Conservation (phyloP, 2,797 vertebrate genomes). For the Phoxinus dragarum region DNA sequence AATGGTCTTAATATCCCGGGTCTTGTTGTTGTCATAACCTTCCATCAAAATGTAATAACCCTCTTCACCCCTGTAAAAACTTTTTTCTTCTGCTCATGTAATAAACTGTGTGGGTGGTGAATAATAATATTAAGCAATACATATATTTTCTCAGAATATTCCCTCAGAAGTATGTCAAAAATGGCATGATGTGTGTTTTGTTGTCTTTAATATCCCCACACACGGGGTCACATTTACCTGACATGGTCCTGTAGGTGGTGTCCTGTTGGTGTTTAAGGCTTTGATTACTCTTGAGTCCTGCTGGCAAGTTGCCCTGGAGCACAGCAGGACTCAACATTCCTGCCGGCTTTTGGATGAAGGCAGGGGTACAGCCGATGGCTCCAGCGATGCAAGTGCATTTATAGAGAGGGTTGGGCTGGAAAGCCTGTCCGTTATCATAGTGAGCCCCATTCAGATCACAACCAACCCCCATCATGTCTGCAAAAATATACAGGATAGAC, state of each 20-base stretch:
- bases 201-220: background rate
- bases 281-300: conserved; percentile 68
- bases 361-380: conserved; percentile 90
- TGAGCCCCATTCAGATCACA: conserved; percentile 89
- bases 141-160: background rate
- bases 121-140: background rate
- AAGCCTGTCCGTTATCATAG: conserved; percentile 90
- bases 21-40: background rate
- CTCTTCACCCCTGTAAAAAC: conserved; percentile 30
- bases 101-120: background rate
- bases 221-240: conserved; percentile 81
- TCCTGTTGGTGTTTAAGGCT: conserved; percentile 77
- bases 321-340: conserved; percentile 71
- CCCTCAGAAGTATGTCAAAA: conserved; percentile 39
- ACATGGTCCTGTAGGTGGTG: conserved; percentile 80
- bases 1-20: background rate
- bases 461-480: conserved; percentile 93
- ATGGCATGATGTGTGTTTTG: background rate
- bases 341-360: conserved; percentile 80
- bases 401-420: conserved; percentile 89
- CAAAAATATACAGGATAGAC: conserved; percentile 24
- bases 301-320: conserved; percentile 69
- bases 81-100: background rate
- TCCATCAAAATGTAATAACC: background rate
- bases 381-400: conserved; percentile 93